Evolutionary conservation across 2,797 vertebrate species (phyloP), one percentile per base, ranked within the genome.

Genomic region (Chelon auratus): DNA sequence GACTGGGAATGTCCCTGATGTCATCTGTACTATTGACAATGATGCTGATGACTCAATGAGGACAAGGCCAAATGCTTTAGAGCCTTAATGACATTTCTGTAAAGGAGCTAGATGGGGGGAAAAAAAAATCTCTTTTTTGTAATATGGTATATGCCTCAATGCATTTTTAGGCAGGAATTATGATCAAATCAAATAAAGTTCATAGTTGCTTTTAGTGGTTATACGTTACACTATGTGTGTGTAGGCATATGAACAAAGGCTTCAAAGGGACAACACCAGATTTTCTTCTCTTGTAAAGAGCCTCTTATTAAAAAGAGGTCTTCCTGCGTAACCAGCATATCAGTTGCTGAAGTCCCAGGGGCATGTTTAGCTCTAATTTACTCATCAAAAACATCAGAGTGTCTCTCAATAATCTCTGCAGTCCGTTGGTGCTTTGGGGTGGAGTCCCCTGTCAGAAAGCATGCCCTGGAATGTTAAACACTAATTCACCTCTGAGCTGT

Each of bases 381-480:
- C 89, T 89, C 89, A 92, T 92, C 90, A 88, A 82, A 91, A 92
- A 85, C 90, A 92, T 69, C 89, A 72, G 89, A 88, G 91, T 87
- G 87, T 91, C 89, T 89, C 89, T 87, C 84, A 54, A 81, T 92
- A 86, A 90, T 90, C 85, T 78, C 74, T 20, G 58, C 88, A 77
- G 88, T 91, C 86, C 87, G 75, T 88, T 84, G 91, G 86, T 91
- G 83, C 84, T 91, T 88, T 80, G 83, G 83, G 87, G 83, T 72
- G 87, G 88, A 80, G 87, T 87, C 88, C 85, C 81, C 85, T 70
- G 87, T 90, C 87, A 72, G 87, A 87, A 90, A 88, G 86, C 93
- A 93, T 94, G 93, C 92, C 91, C 87, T 92, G 93, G 93, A 94
- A 94, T 94, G 92, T 93, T 92, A 94, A 93, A 93, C 86, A 88